Evolutionary conservation across 2,113 vertebrate genomes (phyloP).

Genomic region (Trinectes maculatus): DNA sequence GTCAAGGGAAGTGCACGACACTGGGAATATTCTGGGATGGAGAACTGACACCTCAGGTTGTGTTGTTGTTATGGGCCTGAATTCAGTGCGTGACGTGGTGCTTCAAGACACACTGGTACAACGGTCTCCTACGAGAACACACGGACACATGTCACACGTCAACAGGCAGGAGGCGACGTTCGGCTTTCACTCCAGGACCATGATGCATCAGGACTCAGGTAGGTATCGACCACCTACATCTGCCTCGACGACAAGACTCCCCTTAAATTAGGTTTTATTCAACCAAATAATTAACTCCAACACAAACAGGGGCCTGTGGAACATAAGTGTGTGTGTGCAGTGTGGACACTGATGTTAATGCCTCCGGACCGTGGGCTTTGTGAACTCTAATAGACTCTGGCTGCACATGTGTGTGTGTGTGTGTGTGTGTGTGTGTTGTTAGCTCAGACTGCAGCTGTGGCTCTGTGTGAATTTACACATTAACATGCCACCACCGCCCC

Average conservation of each 20-base stretch:
- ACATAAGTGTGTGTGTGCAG: conserved; percentile 36
- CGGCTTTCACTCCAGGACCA: conserved; percentile 51
- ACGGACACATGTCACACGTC: conserved; percentile 41
- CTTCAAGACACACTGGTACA: conserved; percentile 35
- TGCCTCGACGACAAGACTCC: neutral
- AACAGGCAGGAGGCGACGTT: conserved; percentile 48
- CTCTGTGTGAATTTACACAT: conserved; percentile 35
- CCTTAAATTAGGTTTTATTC: no score
- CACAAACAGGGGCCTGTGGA: conserved; percentile 28
- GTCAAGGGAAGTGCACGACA: conserved; percentile 57
- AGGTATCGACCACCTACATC: conserved; percentile 56
- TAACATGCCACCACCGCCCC: conserved; percentile 20
- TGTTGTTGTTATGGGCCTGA: conserved; percentile 38
- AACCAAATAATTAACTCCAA: conserved; percentile 2
- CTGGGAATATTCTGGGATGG: conserved; percentile 27
- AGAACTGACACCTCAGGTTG: conserved; percentile 22
- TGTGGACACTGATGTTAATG: conserved; percentile 67
- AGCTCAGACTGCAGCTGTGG: conserved; percentile 27
- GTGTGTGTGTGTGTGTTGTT: conserved; percentile 51
- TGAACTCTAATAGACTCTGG: conserved; percentile 70
- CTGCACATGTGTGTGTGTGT: conserved; percentile 55
- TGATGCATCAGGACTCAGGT: conserved; percentile 57
- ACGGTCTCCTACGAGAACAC: conserved; percentile 34
- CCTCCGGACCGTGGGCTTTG: conserved; percentile 57
- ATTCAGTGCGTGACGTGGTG: conserved; percentile 16